Conservation (phyloP, 2,797 vertebrate genomes). For the Smutsia gigantea region DNA sequence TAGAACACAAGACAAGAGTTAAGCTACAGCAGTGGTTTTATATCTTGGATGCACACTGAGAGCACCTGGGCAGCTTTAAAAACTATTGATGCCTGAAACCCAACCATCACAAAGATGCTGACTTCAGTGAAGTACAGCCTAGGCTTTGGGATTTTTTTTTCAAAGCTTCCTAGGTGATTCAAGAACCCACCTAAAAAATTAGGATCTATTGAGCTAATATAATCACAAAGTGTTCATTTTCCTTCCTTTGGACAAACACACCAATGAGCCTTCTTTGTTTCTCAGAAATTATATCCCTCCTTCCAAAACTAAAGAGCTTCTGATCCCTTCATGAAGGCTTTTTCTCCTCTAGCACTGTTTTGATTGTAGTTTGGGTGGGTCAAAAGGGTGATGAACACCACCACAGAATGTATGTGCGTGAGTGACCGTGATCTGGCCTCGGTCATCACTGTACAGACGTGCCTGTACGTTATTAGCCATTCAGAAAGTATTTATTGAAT, state of each 20-base stretch:
- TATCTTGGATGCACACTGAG: background rate
- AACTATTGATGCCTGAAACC: background rate
- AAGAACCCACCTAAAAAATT: background rate
- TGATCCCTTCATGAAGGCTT: background rate
- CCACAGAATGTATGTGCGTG: background rate
- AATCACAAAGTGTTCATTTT: background rate
- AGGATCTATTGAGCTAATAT: background rate
- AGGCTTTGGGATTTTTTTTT: background rate
- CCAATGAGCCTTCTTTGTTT: background rate
- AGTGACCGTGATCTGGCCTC: background rate
- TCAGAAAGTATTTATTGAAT: background rate
- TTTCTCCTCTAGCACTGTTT: background rate
- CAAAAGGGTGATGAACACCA: background rate
- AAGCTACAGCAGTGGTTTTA: background rate
- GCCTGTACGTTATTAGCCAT: too few relatives aligned
- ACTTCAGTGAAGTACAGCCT: background rate
- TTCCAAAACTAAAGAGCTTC: background rate
- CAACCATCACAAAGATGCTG: background rate
- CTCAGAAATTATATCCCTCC: background rate
- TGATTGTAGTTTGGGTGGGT: background rate
- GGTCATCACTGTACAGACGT: background rate
- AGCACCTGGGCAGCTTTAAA: background rate
- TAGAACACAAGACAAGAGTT: background rate
- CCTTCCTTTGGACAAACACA: background rate
- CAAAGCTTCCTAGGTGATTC: background rate